A percentile compares a stretch with the other conserved stretches of the same genome.
phyloP scores from a whole-genome alignment of 2,113 vertebrate species.

The Elephas maximus region DNA sequence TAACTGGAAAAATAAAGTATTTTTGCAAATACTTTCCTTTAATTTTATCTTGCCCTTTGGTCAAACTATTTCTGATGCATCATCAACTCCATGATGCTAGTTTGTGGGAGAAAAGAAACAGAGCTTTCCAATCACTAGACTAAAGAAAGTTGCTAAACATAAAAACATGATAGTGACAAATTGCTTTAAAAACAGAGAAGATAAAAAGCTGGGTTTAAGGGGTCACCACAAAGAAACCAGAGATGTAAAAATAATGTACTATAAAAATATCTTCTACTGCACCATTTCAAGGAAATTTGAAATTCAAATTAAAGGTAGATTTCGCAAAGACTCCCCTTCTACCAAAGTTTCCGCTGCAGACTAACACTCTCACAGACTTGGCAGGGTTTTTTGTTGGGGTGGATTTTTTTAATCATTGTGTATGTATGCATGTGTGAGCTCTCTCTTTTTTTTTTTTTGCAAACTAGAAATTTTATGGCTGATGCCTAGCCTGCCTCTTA shows the following conservation, averaged over 20 bases:
- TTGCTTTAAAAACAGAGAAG: conserved; percentile 59
- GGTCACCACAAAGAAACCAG: conserved; percentile 42
- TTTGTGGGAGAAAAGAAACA: conserved; percentile 65
- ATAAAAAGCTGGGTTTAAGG: conserved; percentile 42
- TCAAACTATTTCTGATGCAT: conserved; percentile 58
- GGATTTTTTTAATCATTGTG: conserved; percentile 65
- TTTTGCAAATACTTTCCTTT: conserved; percentile 68
- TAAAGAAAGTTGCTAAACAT: conserved; percentile 66
- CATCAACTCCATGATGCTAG: conserved; percentile 69
- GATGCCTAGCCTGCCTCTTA: conserved; percentile 90
- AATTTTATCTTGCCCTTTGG: conserved; percentile 73
- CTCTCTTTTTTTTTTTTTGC: conserved; percentile 25
- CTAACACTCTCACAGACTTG: conserved; percentile 51
- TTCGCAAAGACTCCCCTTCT: conserved; percentile 42
- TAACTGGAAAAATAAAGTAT: conserved; percentile 37
- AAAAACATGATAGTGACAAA: conserved; percentile 62
- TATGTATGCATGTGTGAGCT: neutral
- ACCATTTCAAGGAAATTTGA: conserved; percentile 66
- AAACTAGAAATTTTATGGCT: conserved; percentile 88
- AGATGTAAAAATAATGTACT: conserved; percentile 51
- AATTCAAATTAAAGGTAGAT: conserved; percentile 73
- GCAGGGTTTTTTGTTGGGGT: conserved; percentile 38
- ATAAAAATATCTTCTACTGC: conserved; percentile 53
- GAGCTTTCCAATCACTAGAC: conserved; percentile 62
- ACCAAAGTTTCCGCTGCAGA: conserved; percentile 68